These are phyloP conservation scores for Centroberyx gerrardi DNA, from an alignment of 2,797 vertebrate genomes.

Conservation along the genomic window DNA sequence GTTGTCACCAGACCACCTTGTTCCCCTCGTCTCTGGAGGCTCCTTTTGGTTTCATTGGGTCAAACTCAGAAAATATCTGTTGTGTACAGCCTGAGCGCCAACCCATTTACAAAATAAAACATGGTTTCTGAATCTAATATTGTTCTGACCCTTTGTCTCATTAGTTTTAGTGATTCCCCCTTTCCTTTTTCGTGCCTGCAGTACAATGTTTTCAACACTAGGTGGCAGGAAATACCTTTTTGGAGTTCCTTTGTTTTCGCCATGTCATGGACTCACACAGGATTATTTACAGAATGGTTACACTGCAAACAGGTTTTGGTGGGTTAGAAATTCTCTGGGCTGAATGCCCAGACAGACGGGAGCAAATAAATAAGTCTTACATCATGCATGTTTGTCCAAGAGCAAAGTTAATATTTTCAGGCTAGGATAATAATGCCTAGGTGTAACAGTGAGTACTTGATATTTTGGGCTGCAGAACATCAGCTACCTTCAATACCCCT, in stretches of 20 bases:
- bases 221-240: slow-evolving; percentile 47
- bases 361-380: slow-evolving; percentile 64
- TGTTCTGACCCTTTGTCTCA: slow-evolving; percentile 63
- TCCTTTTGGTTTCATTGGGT: slow-evolving; percentile 93
- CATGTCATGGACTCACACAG: slow-evolving; percentile 67
- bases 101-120: slow-evolving; percentile 86
- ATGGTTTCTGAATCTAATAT: slow-evolving; percentile 73
- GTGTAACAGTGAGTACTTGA: slow-evolving; percentile 34
- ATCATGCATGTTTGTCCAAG: slow-evolving; percentile 52
- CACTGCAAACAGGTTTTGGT: slow-evolving; percentile 65
- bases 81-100: slow-evolving; percentile 97
- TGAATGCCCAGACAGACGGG: slow-evolving; percentile 22
- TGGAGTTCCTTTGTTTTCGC: slow-evolving; percentile 50
- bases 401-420: slow-evolving; percentile 60
- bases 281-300: slow-evolving; percentile 72
- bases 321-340: slow-evolving; percentile 45
- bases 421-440: slow-evolving; percentile 53
- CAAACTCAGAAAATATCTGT: slow-evolving; percentile 89
- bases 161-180: background rate
- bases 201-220: slow-evolving; percentile 29
- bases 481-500: slow-evolving; percentile 17
- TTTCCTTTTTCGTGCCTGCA: slow-evolving; percentile 10
- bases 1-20: slow-evolving; percentile 71
- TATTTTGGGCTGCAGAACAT: slow-evolving; percentile 59
- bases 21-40: slow-evolving; percentile 88